phyloP scores from a whole-genome alignment of 1,140 invertebrate species.

The Apolygus lucorum region DNA sequence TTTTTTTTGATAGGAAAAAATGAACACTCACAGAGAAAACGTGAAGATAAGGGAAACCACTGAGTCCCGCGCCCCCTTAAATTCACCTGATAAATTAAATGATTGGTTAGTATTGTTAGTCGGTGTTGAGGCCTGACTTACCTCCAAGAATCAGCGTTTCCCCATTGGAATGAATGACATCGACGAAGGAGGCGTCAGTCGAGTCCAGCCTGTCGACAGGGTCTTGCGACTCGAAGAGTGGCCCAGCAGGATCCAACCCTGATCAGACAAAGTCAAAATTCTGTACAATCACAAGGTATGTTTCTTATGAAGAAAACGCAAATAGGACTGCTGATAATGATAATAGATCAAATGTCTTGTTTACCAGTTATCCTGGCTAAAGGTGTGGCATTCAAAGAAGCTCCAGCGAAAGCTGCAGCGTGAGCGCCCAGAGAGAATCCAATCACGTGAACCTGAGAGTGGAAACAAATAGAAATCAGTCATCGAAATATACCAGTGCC shows the following conservation, averaged over 20 bases:
- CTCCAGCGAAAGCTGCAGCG: slow-evolving; percentile 85
- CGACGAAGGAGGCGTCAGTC: slow-evolving; percentile 81
- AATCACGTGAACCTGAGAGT: slow-evolving; percentile 64
- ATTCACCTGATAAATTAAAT: too few species aligned
- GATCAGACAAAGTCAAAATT: slow-evolving; percentile 17
- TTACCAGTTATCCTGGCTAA: slow-evolving; percentile 78
- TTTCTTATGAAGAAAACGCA: not conserved
- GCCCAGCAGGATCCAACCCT: slow-evolving; percentile 84
- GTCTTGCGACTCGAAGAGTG: slow-evolving; percentile 79
- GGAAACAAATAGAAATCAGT: too few species aligned
- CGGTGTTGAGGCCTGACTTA: too few species aligned
- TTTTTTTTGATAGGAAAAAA: too few species aligned
- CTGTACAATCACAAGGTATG: not conserved
- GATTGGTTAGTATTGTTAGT: too few species aligned
- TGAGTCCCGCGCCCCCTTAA: too few species aligned
- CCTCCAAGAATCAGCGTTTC: slow-evolving; percentile 66
- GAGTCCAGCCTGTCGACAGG: slow-evolving; percentile 68
- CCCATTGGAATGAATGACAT: slow-evolving; percentile 90
- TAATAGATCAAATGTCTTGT: not conserved
- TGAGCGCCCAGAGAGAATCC: slow-evolving; percentile 87
- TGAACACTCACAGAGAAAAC: too few species aligned
- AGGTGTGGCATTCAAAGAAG: slow-evolving; percentile 58
- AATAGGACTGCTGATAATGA: not conserved
- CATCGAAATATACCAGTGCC: too few species aligned
- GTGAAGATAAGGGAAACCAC: too few species aligned